A percentile compares a stretch with the other conserved stretches of the same genome.
Conservation (phyloP, 2,888 invertebrate genomes). For the Hydroisotoma schaefferi region DNA sequence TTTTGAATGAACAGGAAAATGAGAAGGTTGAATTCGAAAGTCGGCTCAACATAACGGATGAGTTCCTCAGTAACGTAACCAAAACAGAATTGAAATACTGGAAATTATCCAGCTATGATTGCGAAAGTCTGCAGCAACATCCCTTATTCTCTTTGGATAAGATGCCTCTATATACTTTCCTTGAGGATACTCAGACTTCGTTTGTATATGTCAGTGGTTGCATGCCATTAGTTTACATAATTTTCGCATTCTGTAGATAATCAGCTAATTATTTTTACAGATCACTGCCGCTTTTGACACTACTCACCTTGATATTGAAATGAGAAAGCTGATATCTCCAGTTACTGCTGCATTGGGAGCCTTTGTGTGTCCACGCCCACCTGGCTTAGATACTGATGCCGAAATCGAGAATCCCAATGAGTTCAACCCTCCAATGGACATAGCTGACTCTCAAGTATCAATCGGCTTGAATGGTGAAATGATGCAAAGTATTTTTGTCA, state of each 20-base stretch:
- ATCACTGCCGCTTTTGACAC: conserved; percentile 71
- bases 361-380: conserved; percentile 46
- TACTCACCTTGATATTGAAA: conserved; percentile 57
- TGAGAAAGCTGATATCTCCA: conserved; percentile 70
- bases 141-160: conserved; percentile 61
- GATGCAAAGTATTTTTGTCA: conserved; percentile 46
- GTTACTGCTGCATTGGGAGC: conserved; percentile 64
- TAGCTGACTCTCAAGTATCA: conserved; percentile 46
- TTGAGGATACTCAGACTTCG: conserved; percentile 75
- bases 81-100: conserved; percentile 25
- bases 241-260: not conserved
- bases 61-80: conserved; percentile 36
- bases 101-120: conserved; percentile 56
- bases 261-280: conserved; percentile 54
- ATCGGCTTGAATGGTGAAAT: conserved; percentile 47
- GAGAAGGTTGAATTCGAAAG: conserved; percentile 39
- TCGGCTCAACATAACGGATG: conserved; percentile 36
- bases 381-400: conserved; percentile 44
- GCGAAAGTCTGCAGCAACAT: conserved; percentile 54
- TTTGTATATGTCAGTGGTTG: conserved; percentile 77
- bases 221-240: not conserved
- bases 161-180: conserved; percentile 70
- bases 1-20: conserved; percentile 27
- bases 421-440: conserved; percentile 43
- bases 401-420: conserved; percentile 45